phyloP scores from a whole-genome alignment of 1,140 invertebrate species.

The Hycleus phaleratus region DNA sequence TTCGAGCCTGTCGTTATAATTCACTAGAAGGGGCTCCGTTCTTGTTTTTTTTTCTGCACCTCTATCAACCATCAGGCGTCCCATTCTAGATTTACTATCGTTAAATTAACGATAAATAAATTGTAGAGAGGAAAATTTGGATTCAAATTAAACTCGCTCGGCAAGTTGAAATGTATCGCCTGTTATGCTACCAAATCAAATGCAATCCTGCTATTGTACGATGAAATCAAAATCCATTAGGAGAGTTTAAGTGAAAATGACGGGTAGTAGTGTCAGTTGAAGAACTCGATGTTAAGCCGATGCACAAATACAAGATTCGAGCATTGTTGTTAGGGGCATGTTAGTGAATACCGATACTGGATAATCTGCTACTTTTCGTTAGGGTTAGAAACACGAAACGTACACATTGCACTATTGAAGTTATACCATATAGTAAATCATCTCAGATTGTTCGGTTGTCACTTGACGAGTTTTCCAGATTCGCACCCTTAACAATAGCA shows the following conservation, averaged over 20 bases:
- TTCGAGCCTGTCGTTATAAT: constrained; percentile 17
- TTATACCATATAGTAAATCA: constrained; percentile 15
- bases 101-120: no score
- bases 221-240: constrained; percentile 40
- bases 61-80: no score
- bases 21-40: constrained; percentile 4
- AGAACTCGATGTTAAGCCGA: constrained; percentile 31
- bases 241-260: constrained; percentile 19
- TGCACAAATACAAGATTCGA: constrained; percentile 26
- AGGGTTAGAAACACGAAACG: constrained; percentile 1
- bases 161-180: constrained; percentile 23
- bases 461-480: constrained; percentile 19
- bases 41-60: no score
- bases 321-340: constrained; percentile 31
- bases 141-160: neutral
- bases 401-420: constrained; percentile 23
- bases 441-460: constrained; percentile 20
- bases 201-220: constrained; percentile 34
- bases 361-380: constrained; percentile 30
- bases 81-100: no score
- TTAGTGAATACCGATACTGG: constrained; percentile 37
- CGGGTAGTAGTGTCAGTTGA: constrained; percentile 9
- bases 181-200: constrained; percentile 28
- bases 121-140: no score
- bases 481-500: constrained; percentile 10